Percentiles rank a stretch among this genome's conserved stretches.
These are phyloP conservation scores for Tapirus indicus DNA, from an alignment of 2,797 vertebrate species.

Conservation along the genomic window DNA sequence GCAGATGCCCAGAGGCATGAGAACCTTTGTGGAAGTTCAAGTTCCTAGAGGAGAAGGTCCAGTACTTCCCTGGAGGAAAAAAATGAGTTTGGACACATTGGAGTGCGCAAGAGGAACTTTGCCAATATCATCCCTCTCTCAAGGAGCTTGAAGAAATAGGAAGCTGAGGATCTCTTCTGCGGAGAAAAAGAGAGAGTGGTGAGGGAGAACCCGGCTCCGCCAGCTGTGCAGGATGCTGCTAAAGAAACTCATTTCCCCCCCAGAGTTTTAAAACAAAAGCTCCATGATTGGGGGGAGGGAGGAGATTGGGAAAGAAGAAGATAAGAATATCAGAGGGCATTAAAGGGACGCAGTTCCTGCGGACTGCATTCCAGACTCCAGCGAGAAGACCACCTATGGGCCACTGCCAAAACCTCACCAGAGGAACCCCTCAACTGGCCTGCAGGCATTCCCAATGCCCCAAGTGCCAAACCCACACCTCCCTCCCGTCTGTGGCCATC, in stretches of 20 bases:
- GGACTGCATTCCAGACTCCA: background rate
- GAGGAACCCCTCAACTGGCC: background rate
- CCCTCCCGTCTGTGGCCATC: background rate
- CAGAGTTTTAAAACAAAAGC: too few relatives aligned
- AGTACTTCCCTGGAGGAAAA: background rate
- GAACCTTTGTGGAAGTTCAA: background rate
- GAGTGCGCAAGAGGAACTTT: background rate
- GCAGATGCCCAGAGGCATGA: background rate
- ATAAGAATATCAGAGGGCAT: background rate
- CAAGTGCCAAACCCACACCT: background rate
- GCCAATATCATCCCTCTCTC: background rate
- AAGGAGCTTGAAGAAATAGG: background rate
- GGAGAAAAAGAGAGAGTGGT: too few relatives aligned
- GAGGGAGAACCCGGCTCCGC: background rate
- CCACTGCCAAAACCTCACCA: background rate
- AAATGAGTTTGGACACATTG: background rate
- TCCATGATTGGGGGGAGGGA: background rate
- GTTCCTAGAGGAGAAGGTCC: background rate
- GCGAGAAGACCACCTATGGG: background rate
- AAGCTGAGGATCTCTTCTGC: too few relatives aligned
- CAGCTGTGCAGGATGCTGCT: background rate
- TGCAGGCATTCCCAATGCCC: background rate
- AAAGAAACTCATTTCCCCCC: background rate
- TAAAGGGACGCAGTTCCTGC: background rate
- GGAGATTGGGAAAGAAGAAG: background rate